These are phyloP conservation scores for Mythimna loreyi DNA, from an alignment of 2,888 invertebrate genomes.

Conservation along the genomic window DNA sequence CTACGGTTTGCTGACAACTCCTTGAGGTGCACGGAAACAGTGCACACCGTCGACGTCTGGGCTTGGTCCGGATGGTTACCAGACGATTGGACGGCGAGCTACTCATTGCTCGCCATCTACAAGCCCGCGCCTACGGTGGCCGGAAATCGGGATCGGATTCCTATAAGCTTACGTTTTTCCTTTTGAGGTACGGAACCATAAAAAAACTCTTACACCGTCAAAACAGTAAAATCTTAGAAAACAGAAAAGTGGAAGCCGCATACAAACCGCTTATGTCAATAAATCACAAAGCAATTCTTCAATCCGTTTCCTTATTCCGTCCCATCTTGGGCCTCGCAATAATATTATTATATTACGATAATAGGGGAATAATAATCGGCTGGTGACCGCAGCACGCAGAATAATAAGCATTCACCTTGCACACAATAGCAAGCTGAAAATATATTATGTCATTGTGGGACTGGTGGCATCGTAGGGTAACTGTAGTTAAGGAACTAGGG, in stretches of 20 bases:
- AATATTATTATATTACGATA: slow-evolving; percentile 79
- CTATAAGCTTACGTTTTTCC: too few relatives aligned
- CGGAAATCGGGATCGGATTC: too few relatives aligned
- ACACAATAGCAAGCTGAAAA: slow-evolving; percentile 77
- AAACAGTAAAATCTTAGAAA: slow-evolving; percentile 31
- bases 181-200: too few relatives aligned
- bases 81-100: too few relatives aligned
- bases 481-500: slow-evolving; percentile 36
- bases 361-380: slow-evolving; percentile 76
- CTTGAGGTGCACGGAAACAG: too few relatives aligned
- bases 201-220: neutral
- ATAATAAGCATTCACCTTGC: slow-evolving; percentile 78
- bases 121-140: too few relatives aligned
- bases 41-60: too few relatives aligned
- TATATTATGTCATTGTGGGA: slow-evolving; percentile 79
- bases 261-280: slow-evolving; percentile 75
- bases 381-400: slow-evolving; percentile 79
- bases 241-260: slow-evolving; percentile 46
- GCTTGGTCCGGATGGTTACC: too few relatives aligned
- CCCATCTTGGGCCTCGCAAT: slow-evolving; percentile 73
- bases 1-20: too few relatives aligned
- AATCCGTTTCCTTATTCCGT: slow-evolving; percentile 82
- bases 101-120: too few relatives aligned
- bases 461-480: slow-evolving; percentile 52
- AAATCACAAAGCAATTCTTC: slow-evolving; percentile 73